phyloP scores from a whole-genome alignment of 2,888 invertebrate genomes.

The Chaitophorus viminalis region DNA sequence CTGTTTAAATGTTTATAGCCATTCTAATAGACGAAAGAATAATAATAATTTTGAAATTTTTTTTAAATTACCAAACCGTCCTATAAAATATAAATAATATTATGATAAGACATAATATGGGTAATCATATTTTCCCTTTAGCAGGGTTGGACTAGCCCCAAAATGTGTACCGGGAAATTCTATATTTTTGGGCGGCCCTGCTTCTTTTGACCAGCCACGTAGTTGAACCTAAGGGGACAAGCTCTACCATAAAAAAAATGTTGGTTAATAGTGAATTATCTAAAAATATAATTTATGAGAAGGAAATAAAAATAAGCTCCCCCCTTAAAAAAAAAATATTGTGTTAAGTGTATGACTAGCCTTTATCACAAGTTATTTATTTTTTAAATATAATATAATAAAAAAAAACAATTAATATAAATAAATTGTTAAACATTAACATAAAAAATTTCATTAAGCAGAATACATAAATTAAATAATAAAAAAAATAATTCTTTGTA shows the following conservation, averaged over 20 bases:
- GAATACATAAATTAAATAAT: neutral
- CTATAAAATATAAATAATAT: too few relatives aligned
- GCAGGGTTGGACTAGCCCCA: neutral
- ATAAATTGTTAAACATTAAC: conserved; percentile 5
- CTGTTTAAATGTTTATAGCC: too few relatives aligned
- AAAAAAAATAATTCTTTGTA: conserved; percentile 5
- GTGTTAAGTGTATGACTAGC: neutral
- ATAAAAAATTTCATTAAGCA: conserved; percentile 5
- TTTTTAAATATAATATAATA: conserved; percentile 10
- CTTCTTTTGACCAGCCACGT: neutral
- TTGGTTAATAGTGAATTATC: neutral
- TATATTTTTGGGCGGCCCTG: neutral
- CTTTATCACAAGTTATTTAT: neutral
- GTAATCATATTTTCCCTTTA: too few relatives aligned
- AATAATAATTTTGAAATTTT: too few relatives aligned
- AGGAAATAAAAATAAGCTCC: neutral
- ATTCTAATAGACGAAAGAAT: too few relatives aligned
- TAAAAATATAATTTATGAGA: conserved; percentile 6
- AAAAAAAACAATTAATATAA: conserved; percentile 1
- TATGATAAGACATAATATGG: too few relatives aligned
- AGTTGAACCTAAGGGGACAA: neutral
- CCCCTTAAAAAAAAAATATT: neutral
- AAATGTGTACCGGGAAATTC: conserved; percentile 4
- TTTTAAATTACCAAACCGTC: too few relatives aligned
- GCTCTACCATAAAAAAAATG: neutral